Evolutionary conservation across 2,888 invertebrate species (phyloP), one percentile per base, ranked within the genome.

Genomic region (Camponotus fellah): DNA sequence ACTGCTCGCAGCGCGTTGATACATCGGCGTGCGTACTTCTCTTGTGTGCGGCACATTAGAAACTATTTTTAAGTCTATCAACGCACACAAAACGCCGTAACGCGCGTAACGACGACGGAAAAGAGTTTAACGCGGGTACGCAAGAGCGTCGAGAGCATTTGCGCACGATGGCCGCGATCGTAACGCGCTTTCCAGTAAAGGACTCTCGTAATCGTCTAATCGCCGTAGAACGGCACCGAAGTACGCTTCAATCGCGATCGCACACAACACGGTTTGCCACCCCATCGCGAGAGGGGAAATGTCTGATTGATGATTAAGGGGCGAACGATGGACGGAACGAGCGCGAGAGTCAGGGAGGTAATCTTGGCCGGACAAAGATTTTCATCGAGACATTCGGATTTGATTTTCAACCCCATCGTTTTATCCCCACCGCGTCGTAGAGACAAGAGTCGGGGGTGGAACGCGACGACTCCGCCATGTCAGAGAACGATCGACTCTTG

Each of bases 381-480:
- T 82, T 83, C 86, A 86, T 91, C 81, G 90, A 76, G 74, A 68
- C 46, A 53, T 58, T 65, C 75, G 87, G 88, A 93, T 93, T 93
- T 90, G 88, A 93, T 93, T 93, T 92, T 90, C 92, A 92, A 93
- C 90, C 92, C 92, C 92, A 90, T 92, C 92, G 86, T 86, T 86
- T 77, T 37, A 58, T 26, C 68, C 49, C 68, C 53, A 46, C 12
- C 65, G 64, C 43, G 26, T 40, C 53, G 12, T 21, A 2, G 14
- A 37, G 34, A 17, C 14, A 34, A 14, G 64, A 43, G 62, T 9
- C 43, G 43, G 26, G 49, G 37, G 17, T 3, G 58, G n/a, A 4
- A 43, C 56, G 43, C 66, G 85, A 32, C 21, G 74, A 68, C 74
- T 40, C 56, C 58, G 49, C 68, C 32, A 64, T 53, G 76, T 77